These are phyloP conservation scores for Danio jaintianensis DNA, from an alignment of 2,797 vertebrate species.

Conservation along the genomic window DNA sequence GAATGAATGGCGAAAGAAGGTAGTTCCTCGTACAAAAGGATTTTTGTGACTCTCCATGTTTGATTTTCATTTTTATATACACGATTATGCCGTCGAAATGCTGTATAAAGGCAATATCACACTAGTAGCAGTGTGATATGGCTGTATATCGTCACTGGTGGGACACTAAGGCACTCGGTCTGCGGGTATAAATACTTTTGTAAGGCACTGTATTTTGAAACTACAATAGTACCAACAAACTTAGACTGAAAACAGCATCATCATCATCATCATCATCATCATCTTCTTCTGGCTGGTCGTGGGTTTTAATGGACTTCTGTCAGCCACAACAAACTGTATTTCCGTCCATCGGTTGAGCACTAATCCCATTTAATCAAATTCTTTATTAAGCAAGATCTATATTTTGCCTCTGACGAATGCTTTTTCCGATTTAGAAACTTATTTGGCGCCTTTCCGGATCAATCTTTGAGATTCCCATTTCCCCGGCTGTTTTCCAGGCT, in stretches of 20 bases:
- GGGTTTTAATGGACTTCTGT: conserved; percentile 62
- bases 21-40: no score
- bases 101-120: no score
- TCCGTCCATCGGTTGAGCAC: conserved; percentile 72
- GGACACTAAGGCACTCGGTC: no score
- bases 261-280: conserved; percentile 17
- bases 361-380: conserved; percentile 72
- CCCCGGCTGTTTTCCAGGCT: conserved; percentile 49
- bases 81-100: no score
- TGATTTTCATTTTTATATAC: no score
- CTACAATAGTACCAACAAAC: not conserved
- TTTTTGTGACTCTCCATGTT: no score
- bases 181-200: not conserved
- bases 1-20: no score
- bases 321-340: conserved; percentile 79
- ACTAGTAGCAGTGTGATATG: no score
- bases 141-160: no score
- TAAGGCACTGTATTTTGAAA: conserved; percentile 2
- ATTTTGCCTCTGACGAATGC: conserved; percentile 63
- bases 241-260: conserved; percentile 20
- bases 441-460: conserved; percentile 45
- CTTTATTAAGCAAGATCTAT: conserved; percentile 71
- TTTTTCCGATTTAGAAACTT: conserved; percentile 36
- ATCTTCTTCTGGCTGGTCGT: conserved; percentile 67
- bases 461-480: conserved; percentile 52